These are phyloP conservation scores for Mycetomoellerius zeteki DNA, from an alignment of 1,140 invertebrate species.

Conservation along the genomic window DNA sequence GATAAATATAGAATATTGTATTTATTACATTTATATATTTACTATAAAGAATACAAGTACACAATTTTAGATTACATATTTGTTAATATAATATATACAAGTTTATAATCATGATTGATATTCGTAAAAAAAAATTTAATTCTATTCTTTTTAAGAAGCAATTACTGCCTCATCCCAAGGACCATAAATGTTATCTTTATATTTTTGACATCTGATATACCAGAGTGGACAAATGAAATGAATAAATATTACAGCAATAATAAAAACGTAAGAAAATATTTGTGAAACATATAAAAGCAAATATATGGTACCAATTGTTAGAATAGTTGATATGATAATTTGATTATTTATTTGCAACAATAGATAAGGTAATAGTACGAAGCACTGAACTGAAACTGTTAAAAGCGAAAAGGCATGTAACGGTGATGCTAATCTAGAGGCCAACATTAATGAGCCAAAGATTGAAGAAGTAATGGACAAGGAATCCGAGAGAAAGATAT, in stretches of 20 bases:
- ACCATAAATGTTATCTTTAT: conserved; percentile 97
- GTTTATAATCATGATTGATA: not conserved
- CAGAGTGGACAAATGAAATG: conserved; percentile 92
- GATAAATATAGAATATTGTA: conserved; percentile 40
- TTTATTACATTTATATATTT: not conserved
- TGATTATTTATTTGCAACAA: conserved; percentile 84
- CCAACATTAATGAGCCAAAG: conserved; percentile 97
- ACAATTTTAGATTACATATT: conserved; percentile 11
- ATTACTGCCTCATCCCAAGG: conserved; percentile 97
- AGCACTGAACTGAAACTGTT: conserved; percentile 94
- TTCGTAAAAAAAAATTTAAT: not conserved
- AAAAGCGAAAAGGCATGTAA: conserved; percentile 96
- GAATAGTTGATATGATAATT: conserved; percentile 75
- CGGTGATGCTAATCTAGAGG: conserved; percentile 94
- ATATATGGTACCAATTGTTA: conserved; percentile 83
- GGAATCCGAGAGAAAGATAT: conserved; percentile 93
- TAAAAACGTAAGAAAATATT: conserved; percentile 88
- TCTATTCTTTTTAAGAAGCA: conserved; percentile 69
- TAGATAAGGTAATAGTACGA: conserved; percentile 95
- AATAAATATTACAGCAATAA: conserved; percentile 89
- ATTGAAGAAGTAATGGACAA: conserved; percentile 96
- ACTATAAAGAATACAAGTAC: not conserved
- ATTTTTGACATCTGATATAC: conserved; percentile 93
- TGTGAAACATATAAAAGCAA: conserved; percentile 88
- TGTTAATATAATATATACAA: conserved; percentile 2